Evolutionary conservation across 2,113 vertebrate genomes (phyloP).

Genomic region (Pogona vitticeps): DNA sequence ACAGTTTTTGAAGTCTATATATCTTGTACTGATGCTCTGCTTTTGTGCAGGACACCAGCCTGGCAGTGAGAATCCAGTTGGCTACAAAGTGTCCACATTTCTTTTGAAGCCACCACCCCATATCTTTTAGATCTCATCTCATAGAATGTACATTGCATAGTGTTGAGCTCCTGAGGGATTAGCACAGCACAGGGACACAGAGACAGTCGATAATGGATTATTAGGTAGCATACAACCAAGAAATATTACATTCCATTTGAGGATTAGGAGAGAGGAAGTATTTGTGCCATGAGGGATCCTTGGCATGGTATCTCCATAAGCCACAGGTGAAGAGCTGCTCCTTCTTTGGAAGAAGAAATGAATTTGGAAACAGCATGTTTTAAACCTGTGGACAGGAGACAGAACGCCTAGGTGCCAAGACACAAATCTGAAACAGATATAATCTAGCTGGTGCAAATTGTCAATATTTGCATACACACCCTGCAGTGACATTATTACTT

Average conservation of each 20-base stretch:
- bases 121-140: conserved; percentile 6
- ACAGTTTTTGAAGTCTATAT: neutral
- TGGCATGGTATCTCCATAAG: neutral
- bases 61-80: neutral
- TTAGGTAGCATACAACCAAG: conserved; percentile 6
- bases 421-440: neutral
- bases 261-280: conserved; percentile 10
- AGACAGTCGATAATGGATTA: conserved; percentile 24
- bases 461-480: neutral
- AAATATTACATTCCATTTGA: conserved; percentile 23
- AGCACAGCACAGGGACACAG: conserved; percentile 9
- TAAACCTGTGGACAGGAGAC: neutral
- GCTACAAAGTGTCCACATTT: neutral
- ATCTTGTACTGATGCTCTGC: neutral
- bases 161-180: conserved; percentile 17
- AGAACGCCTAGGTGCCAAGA: neutral
- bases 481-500: neutral
- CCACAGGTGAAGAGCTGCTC: neutral
- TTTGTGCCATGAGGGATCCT: conserved; percentile 1
- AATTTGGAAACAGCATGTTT: conserved; percentile 11
- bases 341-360: neutral
- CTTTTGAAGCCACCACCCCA: neutral
- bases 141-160: neutral
- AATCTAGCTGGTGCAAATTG: neutral
- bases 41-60: neutral